phyloP scores from a whole-genome alignment of 2,888 invertebrate species.

The Drosophila niveifrons region DNA sequence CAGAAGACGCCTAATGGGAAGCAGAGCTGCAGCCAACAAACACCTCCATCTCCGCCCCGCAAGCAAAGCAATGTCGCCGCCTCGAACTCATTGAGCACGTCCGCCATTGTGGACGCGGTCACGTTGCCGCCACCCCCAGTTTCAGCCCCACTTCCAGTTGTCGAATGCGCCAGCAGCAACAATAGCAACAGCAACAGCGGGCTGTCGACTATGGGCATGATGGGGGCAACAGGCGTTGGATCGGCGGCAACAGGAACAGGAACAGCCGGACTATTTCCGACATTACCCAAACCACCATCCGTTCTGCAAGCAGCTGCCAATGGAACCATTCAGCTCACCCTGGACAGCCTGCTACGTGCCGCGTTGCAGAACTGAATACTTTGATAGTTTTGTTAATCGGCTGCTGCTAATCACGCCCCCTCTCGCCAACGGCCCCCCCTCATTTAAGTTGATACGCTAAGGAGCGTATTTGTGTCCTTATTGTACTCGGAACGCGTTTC shows the following conservation, averaged over 20 bases:
- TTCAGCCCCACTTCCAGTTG: constrained; percentile 9
- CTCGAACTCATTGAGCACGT: constrained; percentile 28
- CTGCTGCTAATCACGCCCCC: constrained; percentile 12
- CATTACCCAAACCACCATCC: constrained; percentile 70
- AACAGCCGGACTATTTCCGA: constrained; percentile 59
- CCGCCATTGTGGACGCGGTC: constrained; percentile 34
- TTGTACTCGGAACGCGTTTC: constrained; percentile 27
- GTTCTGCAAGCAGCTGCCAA: constrained; percentile 68
- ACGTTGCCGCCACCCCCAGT: background rate
- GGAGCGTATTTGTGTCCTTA: constrained; percentile 65
- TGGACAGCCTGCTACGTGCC: constrained; percentile 73
- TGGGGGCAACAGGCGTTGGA: constrained; percentile 14
- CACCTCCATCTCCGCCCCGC: constrained; percentile 60
- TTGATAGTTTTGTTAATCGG: constrained; percentile 30
- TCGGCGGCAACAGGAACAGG: constrained; percentile 35
- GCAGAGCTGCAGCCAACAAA: constrained; percentile 40
- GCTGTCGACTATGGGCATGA: constrained; percentile 37
- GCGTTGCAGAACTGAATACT: constrained; percentile 69
- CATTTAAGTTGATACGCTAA: constrained; percentile 18
- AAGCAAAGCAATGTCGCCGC: constrained; percentile 37
- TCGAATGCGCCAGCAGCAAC: constrained; percentile 53
- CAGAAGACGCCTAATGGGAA: constrained; percentile 65
- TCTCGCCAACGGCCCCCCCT: constrained; percentile 24
- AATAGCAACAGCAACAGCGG: constrained; percentile 54
- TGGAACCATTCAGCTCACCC: constrained; percentile 70